These are phyloP conservation scores for Scaptomyza pallida DNA, from an alignment of 1,140 invertebrate species.

Conservation along the genomic window DNA sequence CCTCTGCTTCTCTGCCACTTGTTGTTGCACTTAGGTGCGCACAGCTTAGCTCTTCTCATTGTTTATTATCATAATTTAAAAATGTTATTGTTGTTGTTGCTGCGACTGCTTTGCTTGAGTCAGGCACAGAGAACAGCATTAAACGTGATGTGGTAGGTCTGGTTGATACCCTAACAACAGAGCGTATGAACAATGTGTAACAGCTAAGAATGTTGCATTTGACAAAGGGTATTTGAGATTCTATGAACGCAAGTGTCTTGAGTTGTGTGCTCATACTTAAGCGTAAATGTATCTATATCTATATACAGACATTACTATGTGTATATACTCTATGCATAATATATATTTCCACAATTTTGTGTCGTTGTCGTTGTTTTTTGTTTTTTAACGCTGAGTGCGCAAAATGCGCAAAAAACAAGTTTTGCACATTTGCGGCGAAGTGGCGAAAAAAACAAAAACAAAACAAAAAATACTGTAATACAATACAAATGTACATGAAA, in stretches of 20 bases:
- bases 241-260: background rate
- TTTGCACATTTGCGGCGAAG: conserved; percentile 72
- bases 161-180: background rate
- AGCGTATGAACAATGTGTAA: no score
- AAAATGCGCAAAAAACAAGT: conserved; percentile 82
- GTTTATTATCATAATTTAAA: conserved; percentile 59
- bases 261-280: conserved; percentile 15
- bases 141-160: conserved; percentile 69
- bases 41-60: conserved; percentile 13
- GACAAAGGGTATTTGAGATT: background rate
- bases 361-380: conserved; percentile 51
- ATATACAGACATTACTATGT: background rate
- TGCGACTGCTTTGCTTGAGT: conserved; percentile 29
- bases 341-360: conserved; percentile 41
- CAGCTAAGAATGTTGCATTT: background rate
- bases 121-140: conserved; percentile 5
- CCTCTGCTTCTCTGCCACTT: background rate
- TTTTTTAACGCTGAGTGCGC: conserved; percentile 76
- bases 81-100: conserved; percentile 14
- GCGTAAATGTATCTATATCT: conserved; percentile 37
- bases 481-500: conserved; percentile 25
- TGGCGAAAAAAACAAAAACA: conserved; percentile 29
- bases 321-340: conserved; percentile 44
- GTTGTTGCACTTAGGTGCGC: conserved; percentile 12
- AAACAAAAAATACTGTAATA: conserved; percentile 21